Conservation (phyloP, 2,888 invertebrate species). For the Heterodera filipjevi region DNA sequence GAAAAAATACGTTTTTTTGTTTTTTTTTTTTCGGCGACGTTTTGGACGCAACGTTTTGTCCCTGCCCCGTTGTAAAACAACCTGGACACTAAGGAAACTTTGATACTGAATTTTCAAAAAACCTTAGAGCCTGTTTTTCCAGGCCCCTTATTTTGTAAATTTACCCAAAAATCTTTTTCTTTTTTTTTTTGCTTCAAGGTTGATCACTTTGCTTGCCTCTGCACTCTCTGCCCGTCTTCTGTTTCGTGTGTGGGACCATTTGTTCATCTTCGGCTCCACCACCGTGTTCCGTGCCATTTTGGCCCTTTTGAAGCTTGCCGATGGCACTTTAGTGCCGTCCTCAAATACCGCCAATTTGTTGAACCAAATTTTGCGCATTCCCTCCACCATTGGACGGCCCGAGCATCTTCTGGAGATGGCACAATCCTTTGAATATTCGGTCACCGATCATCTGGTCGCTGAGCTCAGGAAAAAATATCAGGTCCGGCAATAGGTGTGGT, state of each 20-base stretch:
- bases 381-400: conserved; percentile 66
- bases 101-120: no score
- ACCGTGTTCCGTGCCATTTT: conserved; percentile 77
- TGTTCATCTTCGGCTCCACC: conserved; percentile 92
- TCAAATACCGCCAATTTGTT: conserved; percentile 77
- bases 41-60: no score
- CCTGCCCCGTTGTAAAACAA: no score
- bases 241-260: conserved; percentile 90
- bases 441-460: conserved; percentile 56
- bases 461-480: conserved; percentile 59
- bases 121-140: no score
- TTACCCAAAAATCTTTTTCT: no score
- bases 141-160: no score
- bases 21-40: no score
- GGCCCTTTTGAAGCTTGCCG: conserved; percentile 69
- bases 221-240: conserved; percentile 94
- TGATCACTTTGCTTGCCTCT: conserved; percentile 91
- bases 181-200: conserved; percentile 65
- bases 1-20: no score
- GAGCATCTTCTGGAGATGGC: conserved; percentile 59
- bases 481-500: conserved; percentile 32
- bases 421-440: conserved; percentile 62
- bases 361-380: conserved; percentile 92
- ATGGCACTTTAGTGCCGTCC: conserved; percentile 69
- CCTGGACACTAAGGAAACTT: no score